A percentile compares a stretch with the other conserved stretches of the same genome.
phyloP scores from a whole-genome alignment of 2,797 vertebrate species.

The Gallinago stenura region DNA sequence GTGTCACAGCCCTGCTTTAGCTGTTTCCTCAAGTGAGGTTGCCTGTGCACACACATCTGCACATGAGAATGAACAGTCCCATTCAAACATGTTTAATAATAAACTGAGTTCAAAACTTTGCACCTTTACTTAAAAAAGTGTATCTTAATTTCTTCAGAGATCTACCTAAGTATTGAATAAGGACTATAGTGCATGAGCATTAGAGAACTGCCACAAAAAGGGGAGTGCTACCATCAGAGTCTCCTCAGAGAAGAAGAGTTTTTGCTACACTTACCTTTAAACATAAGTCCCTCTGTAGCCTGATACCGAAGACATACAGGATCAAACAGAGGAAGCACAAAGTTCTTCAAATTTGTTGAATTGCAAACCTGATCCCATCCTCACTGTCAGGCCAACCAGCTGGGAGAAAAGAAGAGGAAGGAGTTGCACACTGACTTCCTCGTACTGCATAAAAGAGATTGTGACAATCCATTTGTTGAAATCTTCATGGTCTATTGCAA shows the following conservation, averaged over 20 bases:
- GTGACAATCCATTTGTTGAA: background rate
- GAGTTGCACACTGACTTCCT: background rate
- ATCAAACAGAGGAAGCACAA: background rate
- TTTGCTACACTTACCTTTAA: background rate
- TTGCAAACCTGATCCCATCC: background rate
- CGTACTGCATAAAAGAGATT: background rate
- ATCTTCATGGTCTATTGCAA: fast-evolving
- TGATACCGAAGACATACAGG: background rate
- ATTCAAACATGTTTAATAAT: background rate
- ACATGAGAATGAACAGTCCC: background rate
- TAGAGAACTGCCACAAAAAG: background rate
- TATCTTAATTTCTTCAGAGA: background rate
- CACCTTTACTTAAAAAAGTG: background rate
- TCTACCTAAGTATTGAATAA: background rate
- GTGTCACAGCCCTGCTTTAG: background rate
- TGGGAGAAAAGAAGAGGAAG: background rate
- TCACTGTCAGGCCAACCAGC: background rate
- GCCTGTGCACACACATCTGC: background rate
- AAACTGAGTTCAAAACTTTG: background rate
- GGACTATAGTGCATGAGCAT: background rate
- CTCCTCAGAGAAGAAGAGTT: background rate
- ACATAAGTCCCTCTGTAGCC: background rate
- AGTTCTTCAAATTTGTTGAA: background rate
- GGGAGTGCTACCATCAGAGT: background rate
- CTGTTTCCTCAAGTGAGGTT: background rate